phyloP scores from a whole-genome alignment of 2,797 vertebrate species.

The Gastrophryne carolinensis region DNA sequence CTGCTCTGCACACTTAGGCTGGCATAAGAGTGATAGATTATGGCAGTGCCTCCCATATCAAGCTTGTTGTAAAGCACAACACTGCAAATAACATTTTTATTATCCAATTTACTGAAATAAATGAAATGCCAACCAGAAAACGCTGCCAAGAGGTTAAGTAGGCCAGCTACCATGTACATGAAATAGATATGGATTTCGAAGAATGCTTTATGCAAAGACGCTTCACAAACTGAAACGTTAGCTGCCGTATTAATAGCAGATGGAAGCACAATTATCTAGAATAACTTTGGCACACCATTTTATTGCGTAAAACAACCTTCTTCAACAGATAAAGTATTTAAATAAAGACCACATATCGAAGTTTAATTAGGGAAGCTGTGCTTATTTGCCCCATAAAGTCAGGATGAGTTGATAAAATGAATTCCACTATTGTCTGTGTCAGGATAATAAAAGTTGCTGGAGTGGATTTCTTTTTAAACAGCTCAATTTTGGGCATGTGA shows the following conservation, averaged over 20 bases:
- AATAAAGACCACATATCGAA: conserved; percentile 46
- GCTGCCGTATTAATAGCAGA: conserved; percentile 26
- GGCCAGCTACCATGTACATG: not conserved
- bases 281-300: conserved; percentile 41
- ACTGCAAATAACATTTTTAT: conserved; percentile 28
- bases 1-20: not conserved
- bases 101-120: conserved; percentile 40
- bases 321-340: conserved; percentile 47
- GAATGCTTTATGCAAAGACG: conserved; percentile 29
- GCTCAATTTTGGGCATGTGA: conserved; percentile 1
- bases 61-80: conserved; percentile 6
- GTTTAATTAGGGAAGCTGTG: conserved; percentile 40
- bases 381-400: conserved; percentile 36
- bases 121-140: conserved; percentile 12
- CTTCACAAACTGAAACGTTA: conserved; percentile 23
- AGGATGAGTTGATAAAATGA: conserved; percentile 29
- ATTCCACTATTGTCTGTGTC: conserved; percentile 4
- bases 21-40: not conserved
- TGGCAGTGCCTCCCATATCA: conserved; percentile 14
- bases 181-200: conserved; percentile 13
- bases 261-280: conserved; percentile 46
- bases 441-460: conserved; percentile 41
- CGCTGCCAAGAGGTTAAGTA: conserved; percentile 3
- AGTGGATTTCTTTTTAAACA: conserved; percentile 27
- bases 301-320: conserved; percentile 30